Percentiles rank a stretch among this genome's conserved stretches.
Evolutionary conservation across 1,140 invertebrate genomes (phyloP).

Genomic region (Littorina saxatilis): DNA sequence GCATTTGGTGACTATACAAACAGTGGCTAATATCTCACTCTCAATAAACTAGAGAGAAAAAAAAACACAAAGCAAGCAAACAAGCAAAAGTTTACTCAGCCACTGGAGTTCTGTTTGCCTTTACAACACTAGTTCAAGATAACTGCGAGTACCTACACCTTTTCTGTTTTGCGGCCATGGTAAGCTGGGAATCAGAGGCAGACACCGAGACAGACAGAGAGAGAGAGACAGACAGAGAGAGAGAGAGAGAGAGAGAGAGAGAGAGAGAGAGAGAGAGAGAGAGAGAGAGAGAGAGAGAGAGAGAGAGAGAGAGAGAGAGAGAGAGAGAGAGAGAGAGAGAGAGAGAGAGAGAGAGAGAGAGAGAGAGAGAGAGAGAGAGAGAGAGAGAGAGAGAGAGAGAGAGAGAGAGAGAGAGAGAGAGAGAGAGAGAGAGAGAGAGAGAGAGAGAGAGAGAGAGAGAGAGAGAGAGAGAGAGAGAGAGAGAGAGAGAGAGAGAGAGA

Average conservation of each 20-base stretch:
- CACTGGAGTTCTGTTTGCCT: no score
- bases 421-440: no score
- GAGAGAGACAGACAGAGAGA: neutral
- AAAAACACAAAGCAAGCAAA: no score
- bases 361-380: neutral
- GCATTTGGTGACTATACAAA: no score
- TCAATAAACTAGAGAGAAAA: no score
- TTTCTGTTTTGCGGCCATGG: neutral
- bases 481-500: no score
- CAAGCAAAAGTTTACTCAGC: no score
- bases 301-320: slow-evolving; percentile 11
- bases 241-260: neutral
- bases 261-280: slow-evolving; percentile 3
- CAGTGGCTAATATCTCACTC: no score
- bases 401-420: neutral
- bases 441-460: neutral
- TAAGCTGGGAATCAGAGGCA: neutral
- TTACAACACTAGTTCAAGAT: neutral
- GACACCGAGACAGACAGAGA: neutral
- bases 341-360: slow-evolving; percentile 16
- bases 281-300: slow-evolving; percentile 11
- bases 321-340: slow-evolving; percentile 1
- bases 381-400: slow-evolving; percentile 4
- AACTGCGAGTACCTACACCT: neutral
- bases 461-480: no score